Evolutionary conservation across 2,888 invertebrate species (phyloP).

Genomic region (Trimorus sp.): DNA sequence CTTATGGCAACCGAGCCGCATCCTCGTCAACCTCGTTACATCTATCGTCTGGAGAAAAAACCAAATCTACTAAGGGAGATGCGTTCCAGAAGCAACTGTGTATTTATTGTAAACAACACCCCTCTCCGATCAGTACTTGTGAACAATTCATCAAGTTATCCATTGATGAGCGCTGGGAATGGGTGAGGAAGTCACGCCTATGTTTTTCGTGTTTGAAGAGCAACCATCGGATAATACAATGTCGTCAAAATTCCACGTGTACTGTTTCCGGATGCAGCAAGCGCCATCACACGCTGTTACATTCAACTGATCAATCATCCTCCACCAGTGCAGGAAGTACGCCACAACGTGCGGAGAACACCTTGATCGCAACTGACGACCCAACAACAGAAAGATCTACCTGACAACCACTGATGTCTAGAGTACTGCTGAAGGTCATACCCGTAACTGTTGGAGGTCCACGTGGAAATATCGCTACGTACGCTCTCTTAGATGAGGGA

Average conservation of each 20-base stretch:
- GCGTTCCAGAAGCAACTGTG: neutral
- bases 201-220: constrained; percentile 10
- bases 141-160: neutral
- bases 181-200: neutral
- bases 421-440: neutral
- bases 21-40: too few relatives aligned
- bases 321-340: too few relatives aligned
- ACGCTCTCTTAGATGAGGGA: too few relatives aligned
- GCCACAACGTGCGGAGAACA: too few relatives aligned
- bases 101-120: neutral
- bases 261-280: neutral
- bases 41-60: too few relatives aligned
- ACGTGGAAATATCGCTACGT: too few relatives aligned
- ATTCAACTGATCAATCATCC: neutral
- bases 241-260: neutral
- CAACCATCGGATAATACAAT: neutral
- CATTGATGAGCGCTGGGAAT: constrained; percentile 3
- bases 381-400: neutral
- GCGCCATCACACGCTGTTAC: neutral
- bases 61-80: neutral
- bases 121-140: neutral
- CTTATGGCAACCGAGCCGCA: too few relatives aligned
- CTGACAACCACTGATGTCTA: neutral
- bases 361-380: too few relatives aligned
- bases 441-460: neutral